Conservation (phyloP, 1,140 invertebrate species). For the Lethrus apterus region DNA sequence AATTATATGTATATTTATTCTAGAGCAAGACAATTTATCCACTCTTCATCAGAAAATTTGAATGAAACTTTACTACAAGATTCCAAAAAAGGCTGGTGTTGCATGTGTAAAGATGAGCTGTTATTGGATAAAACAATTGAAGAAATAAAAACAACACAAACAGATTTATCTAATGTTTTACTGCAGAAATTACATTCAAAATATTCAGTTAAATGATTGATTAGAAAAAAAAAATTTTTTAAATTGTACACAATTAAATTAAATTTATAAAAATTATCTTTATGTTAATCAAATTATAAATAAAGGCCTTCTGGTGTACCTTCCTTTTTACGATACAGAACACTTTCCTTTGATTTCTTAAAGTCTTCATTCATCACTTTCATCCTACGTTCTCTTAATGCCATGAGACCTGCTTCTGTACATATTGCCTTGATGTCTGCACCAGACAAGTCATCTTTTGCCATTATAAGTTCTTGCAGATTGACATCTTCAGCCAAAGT, state of each 20-base stretch:
- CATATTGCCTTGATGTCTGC: conserved; percentile 98
- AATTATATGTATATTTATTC: too few species aligned
- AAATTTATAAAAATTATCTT: conserved; percentile 1
- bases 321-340: conserved; percentile 98
- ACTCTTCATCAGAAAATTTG: background rate
- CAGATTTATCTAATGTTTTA: conserved; percentile 4
- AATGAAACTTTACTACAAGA: conserved; percentile 9
- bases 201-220: conserved; percentile 1
- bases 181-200: conserved; percentile 5
- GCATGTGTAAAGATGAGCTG: conserved; percentile 19
- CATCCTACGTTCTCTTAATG: conserved; percentile 94
- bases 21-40: background rate
- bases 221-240: background rate
- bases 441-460: conserved; percentile 98
- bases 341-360: conserved; percentile 98
- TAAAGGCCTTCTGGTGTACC: conserved; percentile 98
- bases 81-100: conserved; percentile 18
- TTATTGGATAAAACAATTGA: conserved; percentile 5
- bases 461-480: conserved; percentile 96
- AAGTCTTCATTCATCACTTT: conserved; percentile 99
- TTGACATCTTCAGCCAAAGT: conserved; percentile 96
- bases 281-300: conserved; percentile 59
- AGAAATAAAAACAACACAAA: conserved; percentile 18
- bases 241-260: background rate
- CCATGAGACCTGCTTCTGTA: conserved; percentile 98